phyloP scores from a whole-genome alignment of 1,140 invertebrate species.

The Tetraneura akinire region DNA sequence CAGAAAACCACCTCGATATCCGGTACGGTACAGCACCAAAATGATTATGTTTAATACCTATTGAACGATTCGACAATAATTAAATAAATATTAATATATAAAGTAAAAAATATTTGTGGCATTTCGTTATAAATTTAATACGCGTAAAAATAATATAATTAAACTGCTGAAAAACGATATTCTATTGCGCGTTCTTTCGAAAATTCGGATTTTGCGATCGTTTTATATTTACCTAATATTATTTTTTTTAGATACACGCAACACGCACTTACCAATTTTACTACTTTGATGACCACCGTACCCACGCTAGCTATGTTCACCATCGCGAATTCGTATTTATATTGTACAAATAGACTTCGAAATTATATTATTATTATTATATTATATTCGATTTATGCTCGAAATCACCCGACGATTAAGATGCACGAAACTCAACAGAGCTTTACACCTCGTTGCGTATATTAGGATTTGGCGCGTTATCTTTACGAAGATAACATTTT shows the following conservation, averaged over 20 bases:
- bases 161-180: no score
- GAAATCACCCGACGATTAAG: background rate
- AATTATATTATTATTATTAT: no score
- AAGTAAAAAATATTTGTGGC: background rate
- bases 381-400: no score
- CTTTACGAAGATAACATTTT: background rate
- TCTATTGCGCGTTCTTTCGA: no score
- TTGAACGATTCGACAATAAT: background rate
- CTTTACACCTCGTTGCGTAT: background rate
- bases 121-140: background rate
- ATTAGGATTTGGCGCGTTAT: background rate
- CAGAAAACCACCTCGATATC: slow-evolving; percentile 77
- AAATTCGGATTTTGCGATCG: no score
- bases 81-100: background rate
- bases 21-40: slow-evolving; percentile 76
- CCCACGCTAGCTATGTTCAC: slow-evolving; percentile 75
- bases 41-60: slow-evolving; percentile 80
- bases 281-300: slow-evolving; percentile 73
- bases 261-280: slow-evolving; percentile 73
- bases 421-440: background rate
- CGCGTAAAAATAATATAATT: no score
- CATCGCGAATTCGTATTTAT: slow-evolving; percentile 60
- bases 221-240: no score
- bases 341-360: background rate
- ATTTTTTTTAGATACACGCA: no score